Conservation (phyloP, 1,140 invertebrate species). For the Cotesia glomerata region DNA sequence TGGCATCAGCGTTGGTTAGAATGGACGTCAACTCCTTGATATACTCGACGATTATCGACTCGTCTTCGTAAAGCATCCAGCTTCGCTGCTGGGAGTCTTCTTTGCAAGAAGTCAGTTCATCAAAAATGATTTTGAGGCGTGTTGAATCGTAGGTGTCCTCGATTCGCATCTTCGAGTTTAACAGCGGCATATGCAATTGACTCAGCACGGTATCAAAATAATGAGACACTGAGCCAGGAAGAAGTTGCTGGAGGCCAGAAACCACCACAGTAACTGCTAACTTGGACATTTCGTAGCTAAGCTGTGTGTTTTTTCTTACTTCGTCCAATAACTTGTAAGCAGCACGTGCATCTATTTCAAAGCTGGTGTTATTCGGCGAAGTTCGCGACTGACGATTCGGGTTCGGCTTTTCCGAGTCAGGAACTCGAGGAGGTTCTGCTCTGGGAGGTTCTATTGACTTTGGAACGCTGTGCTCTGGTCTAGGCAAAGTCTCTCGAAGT, state of each 20-base stretch:
- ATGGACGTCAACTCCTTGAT: conserved; percentile 85
- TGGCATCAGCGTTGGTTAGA: conserved; percentile 85
- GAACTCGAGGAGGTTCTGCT: no score
- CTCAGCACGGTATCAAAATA: conserved; percentile 67
- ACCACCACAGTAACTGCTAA: conserved; percentile 83
- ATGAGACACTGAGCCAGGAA: conserved; percentile 66
- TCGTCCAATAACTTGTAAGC: conserved; percentile 79
- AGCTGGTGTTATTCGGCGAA: conserved; percentile 44
- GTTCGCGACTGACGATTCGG: conserved; percentile 33
- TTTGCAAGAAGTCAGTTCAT: conserved; percentile 83
- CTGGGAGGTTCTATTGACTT: conserved; percentile 32
- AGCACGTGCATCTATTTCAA: conserved; percentile 64
- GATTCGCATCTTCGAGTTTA: conserved; percentile 68
- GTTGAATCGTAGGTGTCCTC: conserved; percentile 79
- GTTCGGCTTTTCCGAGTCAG: conserved; percentile 37
- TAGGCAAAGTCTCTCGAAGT: background rate
- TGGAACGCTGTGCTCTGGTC: conserved; percentile 23
- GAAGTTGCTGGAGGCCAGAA: conserved; percentile 68
- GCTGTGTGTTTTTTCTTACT: conserved; percentile 80
- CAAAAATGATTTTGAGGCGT: conserved; percentile 79
- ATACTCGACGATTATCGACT: conserved; percentile 82
- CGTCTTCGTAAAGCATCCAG: conserved; percentile 93
- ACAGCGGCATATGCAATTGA: conserved; percentile 66
- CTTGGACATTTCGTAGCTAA: conserved; percentile 86
- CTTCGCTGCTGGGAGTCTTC: conserved; percentile 92